These are phyloP conservation scores for Orthosia gothica DNA, from an alignment of 2,888 invertebrate genomes.

Conservation along the genomic window DNA sequence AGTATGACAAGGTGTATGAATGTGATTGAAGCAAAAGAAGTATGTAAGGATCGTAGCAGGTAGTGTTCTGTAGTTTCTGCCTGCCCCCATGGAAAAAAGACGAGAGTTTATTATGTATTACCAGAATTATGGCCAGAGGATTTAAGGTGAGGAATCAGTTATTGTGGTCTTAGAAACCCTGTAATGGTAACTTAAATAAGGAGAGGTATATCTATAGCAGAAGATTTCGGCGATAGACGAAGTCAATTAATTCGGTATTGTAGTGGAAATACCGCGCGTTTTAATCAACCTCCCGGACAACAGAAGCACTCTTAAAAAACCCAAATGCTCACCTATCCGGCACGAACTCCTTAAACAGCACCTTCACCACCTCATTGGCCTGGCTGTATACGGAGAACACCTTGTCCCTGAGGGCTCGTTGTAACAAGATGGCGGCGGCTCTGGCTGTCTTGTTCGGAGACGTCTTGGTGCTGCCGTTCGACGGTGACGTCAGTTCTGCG, in stretches of 20 bases:
- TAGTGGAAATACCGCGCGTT: background rate
- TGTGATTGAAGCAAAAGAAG: too few species aligned
- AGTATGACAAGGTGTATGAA: too few species aligned
- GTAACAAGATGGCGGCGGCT: slow-evolving; percentile 95
- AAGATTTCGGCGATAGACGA: too few species aligned
- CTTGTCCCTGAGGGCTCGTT: slow-evolving; percentile 96
- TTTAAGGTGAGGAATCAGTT: too few species aligned
- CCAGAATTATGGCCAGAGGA: too few species aligned
- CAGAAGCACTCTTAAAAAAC: background rate
- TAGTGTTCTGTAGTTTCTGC: too few species aligned
- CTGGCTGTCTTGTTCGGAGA: slow-evolving; percentile 95
- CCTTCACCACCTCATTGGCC: slow-evolving; percentile 95
- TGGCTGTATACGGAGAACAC: slow-evolving; percentile 97
- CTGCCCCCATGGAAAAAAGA: too few species aligned
- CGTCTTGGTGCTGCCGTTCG: slow-evolving; percentile 86
- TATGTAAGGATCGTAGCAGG: too few species aligned
- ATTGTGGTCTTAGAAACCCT: too few species aligned
- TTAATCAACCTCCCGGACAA: background rate
- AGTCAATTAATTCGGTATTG: background rate
- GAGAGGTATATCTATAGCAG: too few species aligned
- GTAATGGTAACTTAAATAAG: too few species aligned
- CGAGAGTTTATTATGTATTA: too few species aligned
- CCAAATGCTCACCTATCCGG: slow-evolving; percentile 92
- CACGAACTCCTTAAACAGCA: slow-evolving; percentile 96
- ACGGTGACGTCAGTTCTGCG: slow-evolving; percentile 84